Conservation (phyloP, 2,113 vertebrate genomes). For the Leucopsar rothschildi region DNA sequence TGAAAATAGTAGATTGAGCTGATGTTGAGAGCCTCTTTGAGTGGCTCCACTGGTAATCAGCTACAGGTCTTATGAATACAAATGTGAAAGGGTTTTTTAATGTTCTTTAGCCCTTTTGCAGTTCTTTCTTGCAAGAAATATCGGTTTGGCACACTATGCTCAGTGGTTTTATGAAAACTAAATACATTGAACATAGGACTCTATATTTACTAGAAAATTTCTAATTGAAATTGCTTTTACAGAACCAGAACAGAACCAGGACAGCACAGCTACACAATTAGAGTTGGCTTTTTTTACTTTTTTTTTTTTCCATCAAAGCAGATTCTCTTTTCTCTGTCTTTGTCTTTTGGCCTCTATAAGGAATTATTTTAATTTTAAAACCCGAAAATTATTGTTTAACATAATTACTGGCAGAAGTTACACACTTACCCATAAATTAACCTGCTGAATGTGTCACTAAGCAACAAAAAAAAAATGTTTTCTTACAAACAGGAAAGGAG, state of each 20-base stretch:
- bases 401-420: neutral
- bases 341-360: neutral
- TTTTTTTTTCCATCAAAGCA: neutral
- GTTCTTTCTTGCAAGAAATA: neutral
- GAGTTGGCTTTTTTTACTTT: neutral
- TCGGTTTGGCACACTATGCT: neutral
- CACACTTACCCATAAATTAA: neutral
- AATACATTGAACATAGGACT: neutral
- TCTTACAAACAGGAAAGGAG: neutral
- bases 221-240: neutral
- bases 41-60: neutral
- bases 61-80: neutral
- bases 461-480: neutral
- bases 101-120: neutral
- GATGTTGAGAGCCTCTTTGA: neutral
- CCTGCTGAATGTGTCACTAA: accelerated
- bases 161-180: neutral
- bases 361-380: neutral
- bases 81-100: neutral
- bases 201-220: neutral
- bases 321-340: neutral
- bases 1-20: neutral
- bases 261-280: neutral
- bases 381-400: neutral
- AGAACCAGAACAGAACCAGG: neutral